Evolutionary conservation across 2,888 invertebrate species (phyloP), one percentile per base, ranked within the genome.

Genomic region (Halocaridina rubra): DNA sequence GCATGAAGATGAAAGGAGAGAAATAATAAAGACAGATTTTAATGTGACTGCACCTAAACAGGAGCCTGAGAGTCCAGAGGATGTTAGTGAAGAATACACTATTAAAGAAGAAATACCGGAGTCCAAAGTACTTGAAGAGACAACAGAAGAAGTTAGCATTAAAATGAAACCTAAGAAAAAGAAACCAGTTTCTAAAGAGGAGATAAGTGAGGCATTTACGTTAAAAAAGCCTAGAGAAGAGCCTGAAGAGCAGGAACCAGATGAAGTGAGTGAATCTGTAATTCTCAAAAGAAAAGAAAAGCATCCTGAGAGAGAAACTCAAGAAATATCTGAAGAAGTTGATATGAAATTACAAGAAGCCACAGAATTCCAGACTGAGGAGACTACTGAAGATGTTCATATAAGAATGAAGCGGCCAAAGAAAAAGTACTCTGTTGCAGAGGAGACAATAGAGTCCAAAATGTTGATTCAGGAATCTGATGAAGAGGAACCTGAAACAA

Each of bases 1-100:
- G 89, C 90, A 91, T 93, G 93, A 87, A 93, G 93, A 93, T 80
- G 91, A 94, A 91, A 91, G 92, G 75, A 90, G 90, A 69, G 93
- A 94, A 86, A 94, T 94, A 88, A 89, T 91, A 13, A 92, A 90
- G 1, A 91, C 91, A 86, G 90, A 91, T 88, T 89, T 92, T 77
- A 90, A 90, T 84, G 85, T 92, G 77, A 82, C 90, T 71, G 75
- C 90, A 61, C 90, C 90, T 87, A 89, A 88, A 19, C 89, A 90
- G 80, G 76, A 84, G 30, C 88, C 85, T 24, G 84, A 84, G 10
- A 74, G 53, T 7, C 22, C 69, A 7, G 78, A 85, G 24, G 80
- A 81, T 46, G 74, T 64, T 0, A 46, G 80, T 8, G 85, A 80
- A 74, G 84, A 84, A 71, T 57, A 77, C 13, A 78, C 53, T 19